Evolutionary conservation across 2,797 vertebrate genomes (phyloP).

Genomic region (Otolemur crassicaudatus): DNA sequence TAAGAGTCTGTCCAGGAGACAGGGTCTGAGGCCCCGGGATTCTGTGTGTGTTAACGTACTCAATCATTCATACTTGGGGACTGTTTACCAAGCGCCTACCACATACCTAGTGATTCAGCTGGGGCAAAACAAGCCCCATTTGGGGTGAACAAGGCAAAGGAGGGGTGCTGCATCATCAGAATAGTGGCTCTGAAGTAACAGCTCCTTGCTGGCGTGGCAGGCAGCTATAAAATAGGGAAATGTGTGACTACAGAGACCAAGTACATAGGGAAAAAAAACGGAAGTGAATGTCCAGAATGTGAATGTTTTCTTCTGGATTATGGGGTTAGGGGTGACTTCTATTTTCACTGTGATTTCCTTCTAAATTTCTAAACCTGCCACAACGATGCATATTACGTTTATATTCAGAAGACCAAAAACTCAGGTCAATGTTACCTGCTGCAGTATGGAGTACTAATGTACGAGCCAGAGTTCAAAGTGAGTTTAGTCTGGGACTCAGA

Average conservation of each 20-base stretch:
- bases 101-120: neutral
- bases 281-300: neutral
- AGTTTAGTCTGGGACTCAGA: neutral
- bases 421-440: too few species aligned
- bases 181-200: neutral
- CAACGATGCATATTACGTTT: neutral
- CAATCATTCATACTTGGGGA: neutral
- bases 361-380: neutral
- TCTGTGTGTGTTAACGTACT: neutral
- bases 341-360: neutral
- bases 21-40: neutral
- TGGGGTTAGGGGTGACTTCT: neutral
- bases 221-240: neutral
- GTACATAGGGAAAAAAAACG: neutral
- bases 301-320: neutral
- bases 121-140: neutral
- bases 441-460: neutral
- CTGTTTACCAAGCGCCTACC: neutral
- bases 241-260: neutral
- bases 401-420: neutral
- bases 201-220: neutral
- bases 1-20: neutral
- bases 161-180: rapidly evolving
- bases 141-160: neutral
- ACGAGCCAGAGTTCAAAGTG: neutral